phyloP scores from a whole-genome alignment of 1,140 invertebrate species.

The Apis cerana region DNA sequence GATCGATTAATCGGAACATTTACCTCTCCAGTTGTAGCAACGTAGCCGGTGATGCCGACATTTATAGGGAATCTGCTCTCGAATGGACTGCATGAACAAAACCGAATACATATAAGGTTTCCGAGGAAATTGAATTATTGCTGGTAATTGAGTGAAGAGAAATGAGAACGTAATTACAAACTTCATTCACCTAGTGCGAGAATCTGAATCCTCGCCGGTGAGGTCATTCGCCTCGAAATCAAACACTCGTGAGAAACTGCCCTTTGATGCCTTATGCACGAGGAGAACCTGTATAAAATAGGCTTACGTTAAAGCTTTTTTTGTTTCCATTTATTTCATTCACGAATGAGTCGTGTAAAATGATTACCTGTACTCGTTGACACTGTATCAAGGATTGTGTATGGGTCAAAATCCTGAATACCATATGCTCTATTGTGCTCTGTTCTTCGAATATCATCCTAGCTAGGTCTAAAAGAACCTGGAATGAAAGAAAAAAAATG shows the following conservation, averaged over 20 bases:
- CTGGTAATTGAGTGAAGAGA: conserved; percentile 53
- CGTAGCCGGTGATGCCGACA: conserved; percentile 96
- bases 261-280: conserved; percentile 93
- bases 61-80: conserved; percentile 98
- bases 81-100: conserved; percentile 86
- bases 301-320: background rate
- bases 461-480: conserved; percentile 95
- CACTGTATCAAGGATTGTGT: conserved; percentile 97
- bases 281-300: conserved; percentile 86
- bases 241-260: conserved; percentile 95
- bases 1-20: conserved; percentile 66
- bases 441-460: conserved; percentile 98
- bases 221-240: conserved; percentile 93
- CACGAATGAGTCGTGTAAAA: too few relatives aligned
- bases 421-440: conserved; percentile 97
- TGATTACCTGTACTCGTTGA: conserved; percentile 91
- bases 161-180: conserved; percentile 63
- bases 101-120: conserved; percentile 35
- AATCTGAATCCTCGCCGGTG: conserved; percentile 87
- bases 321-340: too few relatives aligned
- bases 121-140: conserved; percentile 24
- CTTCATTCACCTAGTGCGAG: conserved; percentile 85
- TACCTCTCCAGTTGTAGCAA: conserved; percentile 97
- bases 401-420: conserved; percentile 96
- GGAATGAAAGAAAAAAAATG: background rate